A percentile compares a stretch with the other conserved stretches of the same genome.
Conservation (phyloP, 2,113 vertebrate genomes). For the Sula dactylatra region DNA sequence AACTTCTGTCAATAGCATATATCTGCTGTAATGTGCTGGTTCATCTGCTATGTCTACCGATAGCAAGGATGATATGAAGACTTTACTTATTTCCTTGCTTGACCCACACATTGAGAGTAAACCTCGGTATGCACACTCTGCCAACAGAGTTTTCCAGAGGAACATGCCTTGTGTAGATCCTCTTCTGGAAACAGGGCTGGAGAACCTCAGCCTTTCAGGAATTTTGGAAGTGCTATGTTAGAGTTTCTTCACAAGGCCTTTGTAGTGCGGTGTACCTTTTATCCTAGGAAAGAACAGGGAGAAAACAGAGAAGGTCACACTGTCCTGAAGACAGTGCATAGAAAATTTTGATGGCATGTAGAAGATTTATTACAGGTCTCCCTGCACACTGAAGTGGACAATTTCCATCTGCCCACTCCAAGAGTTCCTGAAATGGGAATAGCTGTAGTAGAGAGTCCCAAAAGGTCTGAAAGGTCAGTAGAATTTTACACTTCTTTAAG, state of each 20-base stretch:
- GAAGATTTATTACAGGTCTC: neutral
- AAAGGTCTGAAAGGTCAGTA: constrained; percentile 1
- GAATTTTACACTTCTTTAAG: neutral
- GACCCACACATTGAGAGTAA: neutral
- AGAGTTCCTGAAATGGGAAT: neutral
- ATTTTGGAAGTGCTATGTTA: neutral
- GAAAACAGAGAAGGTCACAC: neutral
- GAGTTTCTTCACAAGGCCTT: neutral
- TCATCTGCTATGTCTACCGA: neutral
- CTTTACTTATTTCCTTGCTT: neutral
- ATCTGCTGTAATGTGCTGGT: neutral
- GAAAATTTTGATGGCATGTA: neutral
- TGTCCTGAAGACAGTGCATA: neutral
- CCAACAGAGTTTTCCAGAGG: neutral
- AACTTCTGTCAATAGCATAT: neutral
- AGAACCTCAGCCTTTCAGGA: neutral
- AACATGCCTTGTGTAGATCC: rapidly evolving
- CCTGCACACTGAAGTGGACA: neutral
- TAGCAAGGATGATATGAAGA: neutral
- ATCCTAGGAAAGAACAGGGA: neutral
- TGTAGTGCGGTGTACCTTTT: neutral
- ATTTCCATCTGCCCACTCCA: neutral
- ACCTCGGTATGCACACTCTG: neutral
- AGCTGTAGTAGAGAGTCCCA: neutral
- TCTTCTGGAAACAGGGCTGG: neutral